Evolutionary conservation across 2,888 invertebrate genomes (phyloP).

Genomic region (Cyclophora albipunctata): DNA sequence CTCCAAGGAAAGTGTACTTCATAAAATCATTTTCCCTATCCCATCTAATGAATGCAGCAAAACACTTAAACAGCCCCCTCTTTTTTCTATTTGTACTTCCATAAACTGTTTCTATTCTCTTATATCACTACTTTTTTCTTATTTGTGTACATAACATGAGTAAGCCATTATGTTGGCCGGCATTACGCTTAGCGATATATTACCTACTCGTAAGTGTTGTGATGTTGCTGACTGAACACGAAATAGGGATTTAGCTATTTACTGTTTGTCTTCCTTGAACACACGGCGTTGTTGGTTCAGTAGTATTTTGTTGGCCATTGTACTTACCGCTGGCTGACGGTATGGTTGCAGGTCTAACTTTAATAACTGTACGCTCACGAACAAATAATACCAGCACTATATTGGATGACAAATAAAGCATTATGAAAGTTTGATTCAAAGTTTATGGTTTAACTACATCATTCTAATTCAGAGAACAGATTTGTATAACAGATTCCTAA

Average conservation of each 20-base stretch:
- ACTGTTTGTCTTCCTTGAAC: conserved; percentile 26
- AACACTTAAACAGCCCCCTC: no score
- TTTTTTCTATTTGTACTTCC: no score
- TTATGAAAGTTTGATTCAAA: no score
- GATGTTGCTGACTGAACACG: conserved; percentile 34
- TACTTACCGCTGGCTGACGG: not conserved
- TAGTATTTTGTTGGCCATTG: conserved; percentile 23
- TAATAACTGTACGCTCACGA: not conserved
- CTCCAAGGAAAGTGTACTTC: no score
- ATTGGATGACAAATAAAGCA: not conserved
- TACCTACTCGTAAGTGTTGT: conserved; percentile 41
- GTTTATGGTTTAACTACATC: no score
- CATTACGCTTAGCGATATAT: conserved; percentile 48
- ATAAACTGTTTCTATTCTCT: not conserved
- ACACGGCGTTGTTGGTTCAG: conserved; percentile 25
- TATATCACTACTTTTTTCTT: conserved; percentile 12
- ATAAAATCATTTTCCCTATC: no score
- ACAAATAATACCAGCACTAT: not conserved
- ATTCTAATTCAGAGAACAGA: no score
- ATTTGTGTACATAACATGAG: conserved; percentile 12
- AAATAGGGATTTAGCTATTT: conserved; percentile 14
- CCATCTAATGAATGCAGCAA: no score
- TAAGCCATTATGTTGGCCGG: conserved; percentile 24
- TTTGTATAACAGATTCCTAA: no score
- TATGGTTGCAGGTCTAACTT: not conserved